These are phyloP conservation scores for Boleophthalmus pectinirostris DNA, from an alignment of 2,113 vertebrate species.

Conservation along the genomic window DNA sequence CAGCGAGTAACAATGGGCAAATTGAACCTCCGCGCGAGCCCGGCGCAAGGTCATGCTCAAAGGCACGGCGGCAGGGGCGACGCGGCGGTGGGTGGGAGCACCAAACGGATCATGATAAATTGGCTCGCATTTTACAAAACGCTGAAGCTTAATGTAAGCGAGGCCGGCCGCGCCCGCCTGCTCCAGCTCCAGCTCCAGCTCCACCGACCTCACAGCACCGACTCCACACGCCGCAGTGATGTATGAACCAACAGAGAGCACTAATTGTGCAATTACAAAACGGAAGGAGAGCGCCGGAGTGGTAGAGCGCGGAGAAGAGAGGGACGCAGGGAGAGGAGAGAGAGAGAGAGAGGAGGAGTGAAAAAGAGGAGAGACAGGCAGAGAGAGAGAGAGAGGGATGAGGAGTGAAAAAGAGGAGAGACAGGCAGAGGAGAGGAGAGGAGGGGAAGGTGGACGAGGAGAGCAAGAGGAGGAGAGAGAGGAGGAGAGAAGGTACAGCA, in stretches of 20 bases:
- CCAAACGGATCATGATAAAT: constrained; percentile 97
- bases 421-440: too few species aligned
- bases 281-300: constrained; percentile 84
- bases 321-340: constrained; percentile 3
- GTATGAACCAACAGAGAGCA: constrained; percentile 90
- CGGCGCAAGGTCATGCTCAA: constrained; percentile 91
- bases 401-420: too few species aligned
- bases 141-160: constrained; percentile 87
- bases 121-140: constrained; percentile 92
- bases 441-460: too few species aligned
- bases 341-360: constrained; percentile 23
- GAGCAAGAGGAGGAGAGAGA: too few species aligned
- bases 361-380: too few species aligned
- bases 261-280: constrained; percentile 99
- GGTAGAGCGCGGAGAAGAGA: constrained; percentile 78
- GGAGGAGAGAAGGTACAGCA: too few species aligned
- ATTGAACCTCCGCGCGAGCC: constrained; percentile 82
- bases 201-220: too few species aligned
- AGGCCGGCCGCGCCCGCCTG: constrained; percentile 67
- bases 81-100: constrained; percentile 84
- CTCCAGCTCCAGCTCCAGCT: too few species aligned
- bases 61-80: constrained; percentile 84
- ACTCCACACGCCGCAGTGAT: too few species aligned
- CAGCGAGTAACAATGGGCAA: constrained; percentile 92
- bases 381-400: too few species aligned